Evolutionary conservation across 2,797 vertebrate genomes (phyloP).

Genomic region (Phoeniculus purpureus): DNA sequence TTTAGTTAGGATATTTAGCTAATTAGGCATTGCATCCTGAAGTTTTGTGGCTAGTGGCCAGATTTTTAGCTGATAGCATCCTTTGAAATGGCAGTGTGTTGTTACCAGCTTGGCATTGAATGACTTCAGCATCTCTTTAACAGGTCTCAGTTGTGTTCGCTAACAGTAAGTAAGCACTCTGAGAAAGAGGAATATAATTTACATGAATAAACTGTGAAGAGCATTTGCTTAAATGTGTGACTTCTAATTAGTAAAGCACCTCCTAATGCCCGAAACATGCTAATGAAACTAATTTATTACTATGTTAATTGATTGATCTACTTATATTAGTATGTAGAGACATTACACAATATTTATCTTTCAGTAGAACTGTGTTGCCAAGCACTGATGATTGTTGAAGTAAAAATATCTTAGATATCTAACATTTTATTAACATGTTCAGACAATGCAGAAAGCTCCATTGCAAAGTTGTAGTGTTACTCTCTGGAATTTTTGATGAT

Average conservation of each 20-base stretch:
- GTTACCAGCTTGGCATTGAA: background rate
- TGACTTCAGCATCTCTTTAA: background rate
- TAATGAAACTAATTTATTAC: slow-evolving; percentile 62
- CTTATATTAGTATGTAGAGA: background rate
- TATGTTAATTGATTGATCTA: slow-evolving; percentile 44
- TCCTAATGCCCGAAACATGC: slow-evolving; percentile 38
- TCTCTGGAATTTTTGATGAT: background rate
- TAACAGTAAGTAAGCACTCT: background rate
- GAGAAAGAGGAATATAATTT: background rate
- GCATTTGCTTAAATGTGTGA: slow-evolving; percentile 38
- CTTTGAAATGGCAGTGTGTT: background rate
- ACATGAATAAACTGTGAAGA: slow-evolving; percentile 5
- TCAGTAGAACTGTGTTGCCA: slow-evolving; percentile 23
- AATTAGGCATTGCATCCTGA: background rate
- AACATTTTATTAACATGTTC: background rate
- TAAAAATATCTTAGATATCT: slow-evolving; percentile 23
- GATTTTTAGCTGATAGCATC: background rate
- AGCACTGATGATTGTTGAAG: slow-evolving; percentile 34
- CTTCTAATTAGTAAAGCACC: slow-evolving; percentile 47
- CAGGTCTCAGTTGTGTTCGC: background rate
- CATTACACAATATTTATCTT: slow-evolving; percentile 54
- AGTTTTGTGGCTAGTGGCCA: background rate
- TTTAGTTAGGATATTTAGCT: background rate
- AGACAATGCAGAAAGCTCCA: background rate
- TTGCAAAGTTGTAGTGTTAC: background rate